Evolutionary conservation across 2,888 invertebrate genomes (phyloP).

Genomic region (Poecilobothrus nobilitatus): DNA sequence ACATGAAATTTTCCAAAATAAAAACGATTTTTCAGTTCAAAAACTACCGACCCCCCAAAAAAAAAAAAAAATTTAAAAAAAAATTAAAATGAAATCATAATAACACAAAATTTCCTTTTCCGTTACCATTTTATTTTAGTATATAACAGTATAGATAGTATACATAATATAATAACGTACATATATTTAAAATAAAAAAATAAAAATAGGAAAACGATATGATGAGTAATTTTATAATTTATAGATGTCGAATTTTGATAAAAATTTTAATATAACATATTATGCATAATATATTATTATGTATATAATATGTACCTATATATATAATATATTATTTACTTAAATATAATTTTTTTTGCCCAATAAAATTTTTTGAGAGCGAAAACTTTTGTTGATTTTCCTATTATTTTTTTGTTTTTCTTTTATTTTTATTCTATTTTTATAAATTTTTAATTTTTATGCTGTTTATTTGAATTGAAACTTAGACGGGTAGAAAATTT

Average conservation of each 20-base stretch:
- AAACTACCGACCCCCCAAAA: background rate
- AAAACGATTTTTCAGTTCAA: background rate
- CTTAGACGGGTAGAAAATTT: background rate
- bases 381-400: too few species aligned
- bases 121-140: background rate
- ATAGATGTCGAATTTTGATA: background rate
- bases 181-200: background rate
- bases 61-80: background rate
- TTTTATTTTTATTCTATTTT: too few species aligned
- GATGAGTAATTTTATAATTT: conserved; percentile 3
- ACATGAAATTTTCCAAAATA: background rate
- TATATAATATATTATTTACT: too few species aligned
- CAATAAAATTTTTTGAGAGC: too few species aligned
- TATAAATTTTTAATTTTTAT: too few species aligned
- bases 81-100: background rate
- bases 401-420: too few species aligned
- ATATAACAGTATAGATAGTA: background rate
- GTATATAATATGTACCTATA: background rate
- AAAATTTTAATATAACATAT: background rate
- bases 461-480: background rate
- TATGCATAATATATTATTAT: background rate
- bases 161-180: background rate
- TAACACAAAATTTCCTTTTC: background rate
- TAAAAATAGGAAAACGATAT: too few species aligned
- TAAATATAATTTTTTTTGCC: too few species aligned